Conservation (phyloP, 2,888 invertebrate species). For the Osmoderma eremita region DNA sequence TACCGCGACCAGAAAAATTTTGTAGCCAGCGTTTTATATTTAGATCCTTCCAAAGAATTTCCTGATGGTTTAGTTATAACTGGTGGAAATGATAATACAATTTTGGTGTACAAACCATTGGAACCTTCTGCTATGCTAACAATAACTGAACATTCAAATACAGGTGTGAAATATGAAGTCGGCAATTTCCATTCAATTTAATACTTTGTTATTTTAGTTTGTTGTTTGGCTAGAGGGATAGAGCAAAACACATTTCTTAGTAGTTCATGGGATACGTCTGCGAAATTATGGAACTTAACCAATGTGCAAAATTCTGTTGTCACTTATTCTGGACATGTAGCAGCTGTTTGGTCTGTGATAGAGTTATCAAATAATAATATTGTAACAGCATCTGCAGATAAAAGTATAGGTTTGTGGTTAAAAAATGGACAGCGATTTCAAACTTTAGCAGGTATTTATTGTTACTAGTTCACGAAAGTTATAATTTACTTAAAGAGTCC, state of each 20-base stretch:
- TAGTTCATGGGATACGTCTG: constrained; percentile 94
- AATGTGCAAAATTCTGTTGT: constrained; percentile 65
- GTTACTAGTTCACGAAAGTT: no score
- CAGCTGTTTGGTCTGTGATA: constrained; percentile 86
- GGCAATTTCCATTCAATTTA: constrained; percentile 10
- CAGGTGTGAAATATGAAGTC: constrained; percentile 64
- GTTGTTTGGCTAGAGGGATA: constrained; percentile 64
- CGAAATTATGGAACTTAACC: constrained; percentile 81
- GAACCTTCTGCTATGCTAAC: constrained; percentile 74
- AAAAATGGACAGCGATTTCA: constrained; percentile 73
- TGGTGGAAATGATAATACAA: constrained; percentile 88
- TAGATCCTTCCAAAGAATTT: constrained; percentile 75
- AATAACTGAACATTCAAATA: constrained; percentile 81
- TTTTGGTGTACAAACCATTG: constrained; percentile 81
- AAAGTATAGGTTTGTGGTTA: constrained; percentile 86
- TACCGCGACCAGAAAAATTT: constrained; percentile 87
- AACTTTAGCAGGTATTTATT: constrained; percentile 71
- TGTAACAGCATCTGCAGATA: constrained; percentile 93
- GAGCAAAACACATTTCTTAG: constrained; percentile 73
- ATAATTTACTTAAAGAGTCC: no score
- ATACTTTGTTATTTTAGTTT: constrained; percentile 60
- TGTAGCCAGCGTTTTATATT: constrained; percentile 82
- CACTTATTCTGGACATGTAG: constrained; percentile 76
- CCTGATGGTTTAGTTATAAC: constrained; percentile 85
- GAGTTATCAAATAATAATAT: constrained; percentile 69